phyloP scores from a whole-genome alignment of 1,140 invertebrate species.

The Ceratina japonica region DNA sequence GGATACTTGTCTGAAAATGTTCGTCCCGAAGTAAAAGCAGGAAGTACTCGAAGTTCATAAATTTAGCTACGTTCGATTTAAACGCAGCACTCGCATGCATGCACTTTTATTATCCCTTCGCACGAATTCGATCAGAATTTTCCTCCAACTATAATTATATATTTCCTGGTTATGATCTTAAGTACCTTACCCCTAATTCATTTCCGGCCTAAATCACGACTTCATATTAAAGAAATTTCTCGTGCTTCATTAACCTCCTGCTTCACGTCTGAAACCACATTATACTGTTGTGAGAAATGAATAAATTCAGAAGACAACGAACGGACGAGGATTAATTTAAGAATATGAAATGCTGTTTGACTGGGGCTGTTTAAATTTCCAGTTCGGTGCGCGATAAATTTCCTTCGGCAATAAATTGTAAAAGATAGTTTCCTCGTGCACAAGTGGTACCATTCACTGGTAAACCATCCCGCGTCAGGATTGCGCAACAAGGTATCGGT shows the following conservation, averaged over 20 bases:
- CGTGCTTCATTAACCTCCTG: not conserved
- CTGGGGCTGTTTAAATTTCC: not conserved
- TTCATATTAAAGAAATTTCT: too few species aligned
- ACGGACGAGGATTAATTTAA: too few species aligned
- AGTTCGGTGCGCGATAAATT: not conserved
- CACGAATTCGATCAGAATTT: conserved; percentile 3
- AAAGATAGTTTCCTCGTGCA: not conserved
- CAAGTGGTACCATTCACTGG: not conserved
- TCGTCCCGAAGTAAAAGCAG: not conserved
- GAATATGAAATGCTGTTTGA: not conserved
- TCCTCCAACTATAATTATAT: not conserved
- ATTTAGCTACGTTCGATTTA: conserved; percentile 7
- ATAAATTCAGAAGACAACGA: too few species aligned
- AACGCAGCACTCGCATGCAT: not conserved
- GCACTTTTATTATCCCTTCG: not conserved
- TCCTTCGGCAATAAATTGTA: conserved; percentile 1
- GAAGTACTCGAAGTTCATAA: not conserved
- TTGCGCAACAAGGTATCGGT: not conserved
- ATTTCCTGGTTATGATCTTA: not conserved
- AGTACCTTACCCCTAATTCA: not conserved
- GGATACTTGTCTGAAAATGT: not conserved
- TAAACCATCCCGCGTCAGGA: not conserved
- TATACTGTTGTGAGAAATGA: not conserved
- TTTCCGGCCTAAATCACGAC: not conserved
- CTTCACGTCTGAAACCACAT: too few species aligned